A percentile compares a stretch with the other conserved stretches of the same genome.
These are phyloP conservation scores for Chrysemys picta DNA, from an alignment of 2,113 vertebrate species.

Conservation along the genomic window DNA sequence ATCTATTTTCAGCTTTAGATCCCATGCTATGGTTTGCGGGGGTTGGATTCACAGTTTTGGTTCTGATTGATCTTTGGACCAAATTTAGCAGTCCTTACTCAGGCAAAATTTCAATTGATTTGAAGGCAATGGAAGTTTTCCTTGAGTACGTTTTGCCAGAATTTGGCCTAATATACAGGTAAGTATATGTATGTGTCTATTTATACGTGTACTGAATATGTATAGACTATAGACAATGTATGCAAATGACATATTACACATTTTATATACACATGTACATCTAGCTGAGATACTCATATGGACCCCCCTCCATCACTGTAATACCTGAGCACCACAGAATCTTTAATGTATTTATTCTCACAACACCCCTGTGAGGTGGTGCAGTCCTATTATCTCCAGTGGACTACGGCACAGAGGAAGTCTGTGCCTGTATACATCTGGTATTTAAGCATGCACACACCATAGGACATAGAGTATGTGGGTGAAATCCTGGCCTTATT, in stretches of 20 bases:
- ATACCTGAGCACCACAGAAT: background rate
- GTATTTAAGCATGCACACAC: background rate
- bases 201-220: background rate
- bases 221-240: background rate
- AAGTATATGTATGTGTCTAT: background rate
- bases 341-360: background rate
- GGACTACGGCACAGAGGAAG: background rate
- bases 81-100: background rate
- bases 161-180: background rate
- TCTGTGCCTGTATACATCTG: background rate
- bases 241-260: background rate
- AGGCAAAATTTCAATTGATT: background rate
- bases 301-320: background rate
- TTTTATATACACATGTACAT: conserved; percentile 14
- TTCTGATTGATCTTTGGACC: conserved; percentile 26
- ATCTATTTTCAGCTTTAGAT: background rate
- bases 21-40: background rate
- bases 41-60: background rate
- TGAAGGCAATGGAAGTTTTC: background rate
- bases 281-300: background rate
- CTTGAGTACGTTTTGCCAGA: background rate
- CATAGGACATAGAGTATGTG: background rate
- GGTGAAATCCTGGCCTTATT: background rate
- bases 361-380: background rate
- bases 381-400: background rate